These are phyloP conservation scores for Meiosimyza platycephala DNA, from an alignment of 2,888 invertebrate species.

Conservation along the genomic window DNA sequence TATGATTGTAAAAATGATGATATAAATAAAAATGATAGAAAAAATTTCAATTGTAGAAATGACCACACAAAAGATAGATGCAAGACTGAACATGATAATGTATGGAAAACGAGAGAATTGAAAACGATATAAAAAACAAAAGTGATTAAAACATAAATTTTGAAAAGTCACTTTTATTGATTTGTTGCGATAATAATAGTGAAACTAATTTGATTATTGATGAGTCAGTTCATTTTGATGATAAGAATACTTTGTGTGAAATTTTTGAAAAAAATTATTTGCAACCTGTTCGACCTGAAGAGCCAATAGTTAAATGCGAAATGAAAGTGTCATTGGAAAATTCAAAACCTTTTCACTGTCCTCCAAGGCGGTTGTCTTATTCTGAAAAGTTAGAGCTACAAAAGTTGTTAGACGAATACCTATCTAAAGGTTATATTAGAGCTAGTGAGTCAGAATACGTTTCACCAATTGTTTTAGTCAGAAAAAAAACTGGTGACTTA, in stretches of 20 bases:
- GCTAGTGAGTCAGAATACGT: neutral
- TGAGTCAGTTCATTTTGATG: neutral
- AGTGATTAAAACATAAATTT: constrained; percentile 1
- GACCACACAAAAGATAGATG: too few relatives aligned
- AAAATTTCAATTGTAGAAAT: too few relatives aligned
- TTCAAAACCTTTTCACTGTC: constrained; percentile 36
- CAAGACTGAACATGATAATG: too few relatives aligned
- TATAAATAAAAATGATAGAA: neutral
- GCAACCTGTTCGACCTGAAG: constrained; percentile 21
- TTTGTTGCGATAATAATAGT: constrained; percentile 8
- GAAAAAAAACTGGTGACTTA: constrained; percentile 31
- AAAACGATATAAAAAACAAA: neutral
- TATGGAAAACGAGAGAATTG: neutral
- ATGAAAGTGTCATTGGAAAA: constrained; percentile 34
- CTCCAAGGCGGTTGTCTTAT: constrained; percentile 36
- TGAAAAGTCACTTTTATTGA: constrained; percentile 8
- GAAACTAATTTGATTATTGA: constrained; percentile 18
- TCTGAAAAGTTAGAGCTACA: constrained; percentile 31
- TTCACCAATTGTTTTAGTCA: constrained; percentile 32
- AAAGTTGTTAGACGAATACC: constrained; percentile 29
- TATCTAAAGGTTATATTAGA: constrained; percentile 14
- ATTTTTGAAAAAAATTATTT: constrained; percentile 29
- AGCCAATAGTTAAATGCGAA: constrained; percentile 35
- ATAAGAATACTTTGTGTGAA: constrained; percentile 18
- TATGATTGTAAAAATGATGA: too few relatives aligned